Evolutionary conservation across 2,888 invertebrate species (phyloP).

Genomic region (Imbricaverruca yamaguchii): DNA sequence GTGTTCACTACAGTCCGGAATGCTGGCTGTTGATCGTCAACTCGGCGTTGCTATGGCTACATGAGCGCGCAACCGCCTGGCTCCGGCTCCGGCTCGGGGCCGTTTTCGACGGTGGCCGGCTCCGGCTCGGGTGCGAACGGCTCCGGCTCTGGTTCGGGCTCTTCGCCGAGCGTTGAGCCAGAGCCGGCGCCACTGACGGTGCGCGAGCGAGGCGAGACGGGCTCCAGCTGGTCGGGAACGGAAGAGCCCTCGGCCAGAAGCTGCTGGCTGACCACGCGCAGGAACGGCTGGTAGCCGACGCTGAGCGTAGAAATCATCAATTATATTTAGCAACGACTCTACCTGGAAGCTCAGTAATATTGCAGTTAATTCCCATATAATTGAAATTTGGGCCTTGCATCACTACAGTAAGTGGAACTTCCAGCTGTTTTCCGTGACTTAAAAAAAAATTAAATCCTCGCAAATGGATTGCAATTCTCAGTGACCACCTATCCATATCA

Average conservation of each 20-base stretch:
- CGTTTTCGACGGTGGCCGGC: neutral
- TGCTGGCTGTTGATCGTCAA: no score
- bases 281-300: conserved; percentile 13
- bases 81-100: neutral
- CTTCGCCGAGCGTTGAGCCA: neutral
- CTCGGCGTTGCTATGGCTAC: neutral
- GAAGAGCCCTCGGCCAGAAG: neutral
- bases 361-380: no score
- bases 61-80: neutral
- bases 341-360: no score
- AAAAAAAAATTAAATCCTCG: no score
- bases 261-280: neutral
- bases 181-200: neutral
- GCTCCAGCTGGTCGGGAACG: neutral
- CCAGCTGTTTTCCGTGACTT: no score
- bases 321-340: no score
- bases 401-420: no score
- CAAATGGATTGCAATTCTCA: no score
- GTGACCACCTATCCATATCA: no score
- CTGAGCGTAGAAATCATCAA: neutral
- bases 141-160: conserved; percentile 1
- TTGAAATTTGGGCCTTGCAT: no score
- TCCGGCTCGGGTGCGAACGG: neutral
- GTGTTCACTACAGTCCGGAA: no score
- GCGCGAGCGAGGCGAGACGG: neutral